phyloP scores from a whole-genome alignment of 2,797 vertebrate species.

The Lithobates sylvaticus region DNA sequence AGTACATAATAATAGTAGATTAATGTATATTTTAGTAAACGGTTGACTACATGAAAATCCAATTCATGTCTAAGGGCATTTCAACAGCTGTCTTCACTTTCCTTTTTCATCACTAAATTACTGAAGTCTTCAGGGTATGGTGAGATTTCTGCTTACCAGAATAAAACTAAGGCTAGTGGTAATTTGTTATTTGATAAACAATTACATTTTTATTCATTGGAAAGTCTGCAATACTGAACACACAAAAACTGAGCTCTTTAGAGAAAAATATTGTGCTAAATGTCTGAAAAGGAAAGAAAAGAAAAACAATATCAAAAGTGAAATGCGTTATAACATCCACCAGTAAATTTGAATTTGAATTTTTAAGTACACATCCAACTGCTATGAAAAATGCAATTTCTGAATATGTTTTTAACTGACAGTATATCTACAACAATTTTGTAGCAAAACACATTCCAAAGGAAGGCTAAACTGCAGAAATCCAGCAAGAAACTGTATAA shows the following conservation, averaged over 20 bases:
- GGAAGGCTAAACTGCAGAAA: no score
- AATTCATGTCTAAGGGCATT: conserved; percentile 28
- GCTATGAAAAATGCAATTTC: not conserved
- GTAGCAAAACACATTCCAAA: no score
- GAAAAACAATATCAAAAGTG: not conserved
- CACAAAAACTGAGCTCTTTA: not conserved
- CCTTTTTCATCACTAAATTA: conserved; percentile 6
- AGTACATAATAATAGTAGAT: not conserved
- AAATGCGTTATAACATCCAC: not conserved
- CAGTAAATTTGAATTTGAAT: not conserved
- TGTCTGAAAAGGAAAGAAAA: not conserved
- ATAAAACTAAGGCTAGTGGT: not conserved
- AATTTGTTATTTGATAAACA: conserved; percentile 35
- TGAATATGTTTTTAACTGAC: not conserved
- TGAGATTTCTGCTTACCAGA: conserved; percentile 16
- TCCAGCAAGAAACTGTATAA: no score
- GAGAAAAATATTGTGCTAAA: not conserved
- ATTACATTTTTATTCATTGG: conserved; percentile 2
- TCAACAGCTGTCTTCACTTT: conserved; percentile 22
- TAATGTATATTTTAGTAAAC: conserved; percentile 24
- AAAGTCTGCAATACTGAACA: not conserved
- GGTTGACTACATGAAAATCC: conserved; percentile 26
- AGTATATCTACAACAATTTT: not conserved
- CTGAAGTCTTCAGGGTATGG: conserved; percentile 16
- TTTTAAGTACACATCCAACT: not conserved